Base-by-base conservation (phyloP, 1,140 invertebrate species). In the Philotrypesis tridentata region DNA sequence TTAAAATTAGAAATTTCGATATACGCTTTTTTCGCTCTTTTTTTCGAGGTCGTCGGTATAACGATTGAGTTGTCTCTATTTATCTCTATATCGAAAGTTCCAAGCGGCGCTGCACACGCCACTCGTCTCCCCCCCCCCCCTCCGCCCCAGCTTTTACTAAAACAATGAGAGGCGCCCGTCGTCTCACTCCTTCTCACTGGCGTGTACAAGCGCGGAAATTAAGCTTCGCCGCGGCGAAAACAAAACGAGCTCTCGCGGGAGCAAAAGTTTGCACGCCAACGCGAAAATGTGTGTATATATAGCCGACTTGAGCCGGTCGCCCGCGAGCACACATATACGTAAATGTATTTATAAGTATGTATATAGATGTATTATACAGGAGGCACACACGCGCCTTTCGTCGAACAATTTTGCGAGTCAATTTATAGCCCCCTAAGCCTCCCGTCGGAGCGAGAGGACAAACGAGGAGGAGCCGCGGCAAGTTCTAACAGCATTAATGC, bases 401-500 rank as follows among this genome's bases (percentile, higher is more conserved):
- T 7, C 55, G 74, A 65, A 43, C 33, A 63, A 65, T 76, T 78
- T 67, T 33, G 65, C 63, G 68, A 79, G 68, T 72, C 77, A 79
- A 79, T 73, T 73, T 73, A 55, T 55, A 17, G n/a, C n/a, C n/a
- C 48, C 48, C 21, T 55, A 55, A 55, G 48, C 48, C 48, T 55
- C 48, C n/a, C 6, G n/a, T n/a, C n/a, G n/a, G n/a, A n/a, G 21
- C 71, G 43, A 14, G 43, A 25, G 40, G 31, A 60, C 76, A 67
- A 79, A 55, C 76, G 65, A 55, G 63, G 23, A 70, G 40, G 11
- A 63, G 27, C 27, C 31, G 40, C 72, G 43, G 70, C 73, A 70
- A 70, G 40, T 25, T 72, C 29, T 79, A 72, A 79, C 68, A 31
- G 68, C 27, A 72, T 79, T 79, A 79, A 79, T 25, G 31, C 17